Percentiles rank a stretch among this genome's conserved stretches.
These are phyloP conservation scores for Troglohyphantes excavatus DNA, from an alignment of 2,888 invertebrate species.

Conservation along the genomic window DNA sequence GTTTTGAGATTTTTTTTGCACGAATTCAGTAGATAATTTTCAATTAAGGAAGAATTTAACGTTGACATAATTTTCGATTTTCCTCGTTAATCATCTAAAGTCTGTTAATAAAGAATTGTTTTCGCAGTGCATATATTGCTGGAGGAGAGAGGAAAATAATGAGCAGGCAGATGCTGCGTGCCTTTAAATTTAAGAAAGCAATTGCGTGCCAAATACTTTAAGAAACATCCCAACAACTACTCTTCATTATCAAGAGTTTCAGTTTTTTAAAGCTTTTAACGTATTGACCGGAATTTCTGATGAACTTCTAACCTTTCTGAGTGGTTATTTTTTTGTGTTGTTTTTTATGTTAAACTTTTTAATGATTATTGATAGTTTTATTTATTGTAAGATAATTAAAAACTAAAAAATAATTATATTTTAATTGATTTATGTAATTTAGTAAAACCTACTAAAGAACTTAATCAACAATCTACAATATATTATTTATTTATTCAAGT, in stretches of 20 bases:
- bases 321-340: too few species aligned
- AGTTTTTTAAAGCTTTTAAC: neutral
- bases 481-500: too few species aligned
- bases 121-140: neutral
- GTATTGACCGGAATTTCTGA: constrained; percentile 5
- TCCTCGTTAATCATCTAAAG: constrained; percentile 19
- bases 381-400: too few species aligned
- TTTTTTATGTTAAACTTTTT: too few species aligned
- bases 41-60: constrained; percentile 3
- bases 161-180: neutral
- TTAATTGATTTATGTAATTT: too few species aligned
- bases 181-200: neutral
- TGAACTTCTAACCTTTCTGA: constrained; percentile 13
- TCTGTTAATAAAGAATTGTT: neutral
- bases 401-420: too few species aligned
- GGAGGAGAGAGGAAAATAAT: neutral
- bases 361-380: too few species aligned
- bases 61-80: constrained; percentile 17
- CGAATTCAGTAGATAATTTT: neutral
- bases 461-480: too few species aligned
- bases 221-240: neutral
- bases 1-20: neutral
- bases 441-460: too few species aligned
- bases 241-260: constrained; percentile 13
- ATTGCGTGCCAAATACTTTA: constrained; percentile 4